Evolutionary conservation across 2,888 invertebrate genomes (phyloP).

Genomic region (Eristalinus aeneus): DNA sequence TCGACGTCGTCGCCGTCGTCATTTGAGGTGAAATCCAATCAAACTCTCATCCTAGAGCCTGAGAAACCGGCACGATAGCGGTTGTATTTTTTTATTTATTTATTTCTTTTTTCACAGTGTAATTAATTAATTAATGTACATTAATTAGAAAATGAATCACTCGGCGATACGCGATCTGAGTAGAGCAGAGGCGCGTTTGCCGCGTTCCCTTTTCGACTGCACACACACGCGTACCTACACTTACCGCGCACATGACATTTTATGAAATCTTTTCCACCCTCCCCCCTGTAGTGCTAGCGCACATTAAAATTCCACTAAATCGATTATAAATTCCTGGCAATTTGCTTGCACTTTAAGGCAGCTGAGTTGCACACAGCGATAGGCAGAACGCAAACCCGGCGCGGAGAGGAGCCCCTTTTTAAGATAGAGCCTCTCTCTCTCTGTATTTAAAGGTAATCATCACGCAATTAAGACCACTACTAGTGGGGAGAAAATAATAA

Average conservation of each 20-base stretch:
- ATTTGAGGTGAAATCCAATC: background rate
- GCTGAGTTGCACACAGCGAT: background rate
- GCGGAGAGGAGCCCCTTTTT: background rate
- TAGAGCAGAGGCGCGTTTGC: background rate
- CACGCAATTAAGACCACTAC: conserved; percentile 47
- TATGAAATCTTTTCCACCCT: too few relatives aligned
- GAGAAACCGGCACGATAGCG: conserved; percentile 6
- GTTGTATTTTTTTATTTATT: conserved; percentile 1
- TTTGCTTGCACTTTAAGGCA: conserved; percentile 57
- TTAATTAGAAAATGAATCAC: conserved; percentile 61
- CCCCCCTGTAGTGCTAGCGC: background rate
- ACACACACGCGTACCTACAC: background rate
- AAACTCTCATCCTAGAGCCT: conserved; percentile 8
- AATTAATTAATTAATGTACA: conserved; percentile 48
- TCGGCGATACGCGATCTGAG: conserved; percentile 1
- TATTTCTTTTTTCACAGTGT: background rate
- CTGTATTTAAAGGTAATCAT: conserved; percentile 29
- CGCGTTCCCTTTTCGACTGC: background rate
- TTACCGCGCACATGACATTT: conserved; percentile 51
- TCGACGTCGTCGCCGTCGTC: background rate
- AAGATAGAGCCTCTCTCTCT: background rate
- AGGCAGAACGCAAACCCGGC: background rate
- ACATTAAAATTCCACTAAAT: conserved; percentile 53
- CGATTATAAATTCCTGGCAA: conserved; percentile 60
- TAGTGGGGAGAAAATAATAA: conserved; percentile 15